Percentiles rank a stretch among this genome's conserved stretches.
Conservation (phyloP, 2,113 vertebrate genomes). For the Mirounga angustirostris region DNA sequence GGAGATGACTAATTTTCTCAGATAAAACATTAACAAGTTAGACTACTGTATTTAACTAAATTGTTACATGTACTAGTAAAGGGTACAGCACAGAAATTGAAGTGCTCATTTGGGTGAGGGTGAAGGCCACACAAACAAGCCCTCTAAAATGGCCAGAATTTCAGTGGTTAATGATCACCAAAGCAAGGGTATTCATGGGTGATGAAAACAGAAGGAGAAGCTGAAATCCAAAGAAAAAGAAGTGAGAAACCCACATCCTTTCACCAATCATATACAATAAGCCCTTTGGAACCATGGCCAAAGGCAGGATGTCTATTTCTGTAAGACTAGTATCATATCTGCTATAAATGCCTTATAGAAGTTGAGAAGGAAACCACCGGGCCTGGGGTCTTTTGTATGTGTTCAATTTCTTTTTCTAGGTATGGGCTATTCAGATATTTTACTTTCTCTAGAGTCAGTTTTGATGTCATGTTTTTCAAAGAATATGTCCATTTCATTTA, state of each 20-base stretch:
- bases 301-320: background rate
- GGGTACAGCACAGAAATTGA: background rate
- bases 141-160: background rate
- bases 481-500: background rate
- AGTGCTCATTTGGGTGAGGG: background rate
- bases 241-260: background rate
- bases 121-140: background rate
- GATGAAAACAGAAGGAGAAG: background rate
- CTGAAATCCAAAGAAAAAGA: background rate
- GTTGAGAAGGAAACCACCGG: background rate
- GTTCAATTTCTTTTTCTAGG: background rate
- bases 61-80: background rate
- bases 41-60: background rate
- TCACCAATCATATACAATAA: background rate
- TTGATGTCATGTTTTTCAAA: background rate
- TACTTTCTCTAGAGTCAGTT: background rate
- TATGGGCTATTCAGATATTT: background rate
- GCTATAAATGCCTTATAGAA: too few relatives aligned
- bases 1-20: background rate
- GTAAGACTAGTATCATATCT: background rate
- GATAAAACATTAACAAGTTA: background rate
- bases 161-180: background rate
- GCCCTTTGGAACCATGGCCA: too few relatives aligned
- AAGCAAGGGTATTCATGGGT: background rate
- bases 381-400: accelerated